A percentile compares a stretch with the other conserved stretches of the same genome.
These are phyloP conservation scores for Istiophorus platypterus DNA, from an alignment of 2,113 vertebrate genomes.

Conservation along the genomic window DNA sequence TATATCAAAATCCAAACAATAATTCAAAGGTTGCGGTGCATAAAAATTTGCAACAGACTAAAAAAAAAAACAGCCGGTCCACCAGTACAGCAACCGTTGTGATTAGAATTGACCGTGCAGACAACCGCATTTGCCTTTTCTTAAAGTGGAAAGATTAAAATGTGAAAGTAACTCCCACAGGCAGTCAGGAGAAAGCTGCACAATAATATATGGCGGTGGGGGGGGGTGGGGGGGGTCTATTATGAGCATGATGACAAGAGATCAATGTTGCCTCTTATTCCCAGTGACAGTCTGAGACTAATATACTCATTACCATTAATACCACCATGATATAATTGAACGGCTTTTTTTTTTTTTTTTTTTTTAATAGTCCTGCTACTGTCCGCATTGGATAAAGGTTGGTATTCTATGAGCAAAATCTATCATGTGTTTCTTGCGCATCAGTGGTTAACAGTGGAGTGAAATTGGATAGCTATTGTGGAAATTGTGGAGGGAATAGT, in stretches of 20 bases:
- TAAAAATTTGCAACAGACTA: constrained; percentile 30
- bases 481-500: constrained; percentile 45
- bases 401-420: constrained; percentile 30
- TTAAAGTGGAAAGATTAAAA: constrained; percentile 68
- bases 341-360: constrained; percentile 60
- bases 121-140: constrained; percentile 32
- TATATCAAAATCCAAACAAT: constrained; percentile 58
- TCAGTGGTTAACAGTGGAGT: constrained; percentile 30
- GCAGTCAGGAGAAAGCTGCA: constrained; percentile 21
- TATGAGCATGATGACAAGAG: constrained; percentile 70
- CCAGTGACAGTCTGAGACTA: constrained; percentile 73
- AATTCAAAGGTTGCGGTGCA: constrained; percentile 45
- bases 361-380: constrained; percentile 58
- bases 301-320: constrained; percentile 78
- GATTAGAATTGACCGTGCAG: constrained; percentile 54
- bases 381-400: constrained; percentile 41
- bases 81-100: constrained; percentile 12
- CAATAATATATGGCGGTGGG: constrained; percentile 53
- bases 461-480: constrained; percentile 33
- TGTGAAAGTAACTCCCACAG: constrained; percentile 62
- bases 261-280: constrained; percentile 76
- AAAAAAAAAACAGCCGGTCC: constrained; percentile 50
- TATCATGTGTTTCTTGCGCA: constrained; percentile 42
- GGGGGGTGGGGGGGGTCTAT: constrained; percentile 36
- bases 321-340: constrained; percentile 55